Evolutionary conservation across 1,140 invertebrate species (phyloP).

Genomic region (Archegozetes longisetosus): DNA sequence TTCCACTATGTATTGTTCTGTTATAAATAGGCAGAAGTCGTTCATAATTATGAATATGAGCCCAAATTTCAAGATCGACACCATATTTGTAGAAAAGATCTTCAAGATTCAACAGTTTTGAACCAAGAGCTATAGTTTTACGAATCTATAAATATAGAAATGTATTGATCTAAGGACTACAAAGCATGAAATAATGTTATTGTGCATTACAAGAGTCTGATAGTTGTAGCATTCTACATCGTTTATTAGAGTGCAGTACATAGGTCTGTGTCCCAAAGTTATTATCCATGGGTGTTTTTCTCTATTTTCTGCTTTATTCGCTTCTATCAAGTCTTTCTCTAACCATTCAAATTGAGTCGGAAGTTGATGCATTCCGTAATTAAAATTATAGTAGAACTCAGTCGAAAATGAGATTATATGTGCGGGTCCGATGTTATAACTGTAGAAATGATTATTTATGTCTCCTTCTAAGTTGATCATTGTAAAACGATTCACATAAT

Average conservation of each 20-base stretch:
- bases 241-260: constrained; percentile 92
- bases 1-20: constrained; percentile 59
- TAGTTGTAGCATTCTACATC: too few species aligned
- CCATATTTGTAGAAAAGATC: constrained; percentile 55
- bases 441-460: constrained; percentile 22
- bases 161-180: too few species aligned
- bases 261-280: constrained; percentile 78
- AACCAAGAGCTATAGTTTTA: too few species aligned
- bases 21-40: constrained; percentile 83
- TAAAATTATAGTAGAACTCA: constrained; percentile 76
- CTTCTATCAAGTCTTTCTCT: constrained; percentile 50
- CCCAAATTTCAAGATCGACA: constrained; percentile 91
- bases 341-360: constrained; percentile 79
- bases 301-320: constrained; percentile 41
- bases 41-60: constrained; percentile 91
- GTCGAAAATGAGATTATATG: constrained; percentile 84
- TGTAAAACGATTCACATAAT: constrained; percentile 60
- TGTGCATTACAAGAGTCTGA: too few species aligned
- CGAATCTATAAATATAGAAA: too few species aligned
- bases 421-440: constrained; percentile 60
- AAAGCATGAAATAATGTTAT: too few species aligned
- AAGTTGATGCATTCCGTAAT: constrained; percentile 64
- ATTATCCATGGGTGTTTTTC: constrained; percentile 73
- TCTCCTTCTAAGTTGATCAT: constrained; percentile 19
- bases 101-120: constrained; percentile 45